Conservation (phyloP, 2,888 invertebrate species). For the Serrognathus titanus region DNA sequence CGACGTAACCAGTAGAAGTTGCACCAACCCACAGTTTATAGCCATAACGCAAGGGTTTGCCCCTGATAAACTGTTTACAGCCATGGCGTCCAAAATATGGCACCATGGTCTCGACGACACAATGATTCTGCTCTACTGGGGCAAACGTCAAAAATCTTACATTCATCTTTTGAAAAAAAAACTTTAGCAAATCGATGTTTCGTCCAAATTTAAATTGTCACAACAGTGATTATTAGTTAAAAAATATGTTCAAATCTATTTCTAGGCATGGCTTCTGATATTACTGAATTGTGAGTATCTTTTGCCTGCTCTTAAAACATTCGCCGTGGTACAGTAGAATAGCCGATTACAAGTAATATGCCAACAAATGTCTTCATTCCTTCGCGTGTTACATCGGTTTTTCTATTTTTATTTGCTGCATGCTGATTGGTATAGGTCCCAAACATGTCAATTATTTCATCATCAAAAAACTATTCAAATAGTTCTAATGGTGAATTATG, state of each 20-base stretch:
- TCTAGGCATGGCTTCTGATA: constrained; percentile 28
- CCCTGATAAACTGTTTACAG: constrained; percentile 34
- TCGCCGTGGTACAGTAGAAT: constrained; percentile 25
- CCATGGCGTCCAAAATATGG: constrained; percentile 39
- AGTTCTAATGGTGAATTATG: not conserved
- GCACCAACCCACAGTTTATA: constrained; percentile 34
- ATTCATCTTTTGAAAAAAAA: constrained; percentile 25
- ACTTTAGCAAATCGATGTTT: constrained; percentile 29
- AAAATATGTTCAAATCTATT: constrained; percentile 30
- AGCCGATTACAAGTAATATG: constrained; percentile 30
- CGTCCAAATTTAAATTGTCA: constrained; percentile 28
- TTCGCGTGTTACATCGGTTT: constrained; percentile 7
- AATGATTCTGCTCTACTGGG: constrained; percentile 12
- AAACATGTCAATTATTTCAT: constrained; percentile 18
- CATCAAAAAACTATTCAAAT: constrained; percentile 17
- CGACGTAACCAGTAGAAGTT: constrained; percentile 29
- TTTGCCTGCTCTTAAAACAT: constrained; percentile 28
- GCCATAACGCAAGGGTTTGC: constrained; percentile 33
- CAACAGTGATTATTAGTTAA: constrained; percentile 30
- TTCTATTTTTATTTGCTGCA: constrained; percentile 16
- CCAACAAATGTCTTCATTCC: constrained; percentile 22
- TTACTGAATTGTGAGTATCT: constrained; percentile 25
- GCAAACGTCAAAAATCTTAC: constrained; percentile 26
- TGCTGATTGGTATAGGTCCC: constrained; percentile 17
- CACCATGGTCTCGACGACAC: constrained; percentile 19